Conservation (phyloP, 2,888 invertebrate genomes). For the Epistrophella euchroma region DNA sequence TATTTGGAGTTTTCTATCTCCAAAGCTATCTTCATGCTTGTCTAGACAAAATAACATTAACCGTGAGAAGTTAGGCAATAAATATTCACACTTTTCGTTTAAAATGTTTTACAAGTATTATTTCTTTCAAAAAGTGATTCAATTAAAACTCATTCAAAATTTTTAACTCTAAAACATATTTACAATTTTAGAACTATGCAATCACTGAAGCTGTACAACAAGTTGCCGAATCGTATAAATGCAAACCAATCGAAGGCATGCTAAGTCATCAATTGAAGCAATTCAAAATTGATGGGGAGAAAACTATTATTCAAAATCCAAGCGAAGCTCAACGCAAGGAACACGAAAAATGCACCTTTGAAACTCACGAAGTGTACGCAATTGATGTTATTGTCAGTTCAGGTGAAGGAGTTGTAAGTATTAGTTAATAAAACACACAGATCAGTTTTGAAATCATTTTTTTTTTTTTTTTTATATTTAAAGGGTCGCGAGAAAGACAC, state of each 20-base stretch:
- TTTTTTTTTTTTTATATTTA: conserved; percentile 55
- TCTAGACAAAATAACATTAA: conserved; percentile 23
- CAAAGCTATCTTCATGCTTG: not conserved
- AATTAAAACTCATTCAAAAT: not conserved
- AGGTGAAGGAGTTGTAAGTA: conserved; percentile 94
- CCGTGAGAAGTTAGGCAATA: conserved; percentile 36
- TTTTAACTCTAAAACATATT: not conserved
- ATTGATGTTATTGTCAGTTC: conserved; percentile 99
- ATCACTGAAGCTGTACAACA: conserved; percentile 97
- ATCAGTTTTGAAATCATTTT: not conserved
- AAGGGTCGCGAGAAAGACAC: conserved; percentile 96
- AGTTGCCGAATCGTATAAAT: conserved; percentile 95
- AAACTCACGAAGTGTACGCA: conserved; percentile 98
- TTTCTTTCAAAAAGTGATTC: not conserved
- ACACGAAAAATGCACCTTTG: conserved; percentile 97
- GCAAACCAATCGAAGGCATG: conserved; percentile 99
- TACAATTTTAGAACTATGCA: conserved; percentile 89
- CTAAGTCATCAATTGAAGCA: conserved; percentile 97
- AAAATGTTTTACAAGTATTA: conserved; percentile 34
- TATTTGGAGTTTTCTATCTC: not conserved
- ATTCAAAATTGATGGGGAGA: conserved; percentile 98
- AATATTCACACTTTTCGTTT: conserved; percentile 43
- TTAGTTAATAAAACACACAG: not conserved
- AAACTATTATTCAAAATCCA: conserved; percentile 98
- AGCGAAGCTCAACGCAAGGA: conserved; percentile 98